Evolutionary conservation across 2,888 invertebrate genomes (phyloP), one percentile per base, ranked within the genome.

Genomic region (Sphecodes monilicornis): DNA sequence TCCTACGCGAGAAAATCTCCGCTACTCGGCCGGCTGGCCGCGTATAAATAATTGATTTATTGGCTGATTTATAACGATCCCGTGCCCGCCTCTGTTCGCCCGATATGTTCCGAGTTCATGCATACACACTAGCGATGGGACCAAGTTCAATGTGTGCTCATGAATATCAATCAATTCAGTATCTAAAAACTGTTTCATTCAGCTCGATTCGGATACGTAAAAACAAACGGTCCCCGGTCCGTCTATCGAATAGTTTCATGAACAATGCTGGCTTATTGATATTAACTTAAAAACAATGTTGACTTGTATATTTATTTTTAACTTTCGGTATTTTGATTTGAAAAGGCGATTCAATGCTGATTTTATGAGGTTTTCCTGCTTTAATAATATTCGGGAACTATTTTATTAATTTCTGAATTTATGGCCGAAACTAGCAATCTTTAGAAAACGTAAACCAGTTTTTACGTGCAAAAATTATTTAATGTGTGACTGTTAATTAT

Each of bases 21-120:
- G 64, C 32, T 64, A 18, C 64, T 32, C 26, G 76, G 13, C 76
- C 76, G 73, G 76, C 76, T 50, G 54, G 41, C n/a, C 72, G 50
- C 69, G 26, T 76, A 86, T 80, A 87, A 90, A 86, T 84, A 89
- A 90, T 90, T 87, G 86, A 90, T 89, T 90, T 87, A 86, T 90
- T 78, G 72, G 60, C 50, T 64, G 86, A 89, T 90, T 89, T 83
- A 82, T 76, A 82, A 76, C 68, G 76, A 79, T 80, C 76, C 68
- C 77, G 68, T 54, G 71, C n/a, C 54, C 54, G 68, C 75, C 74
- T 43, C 54, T 66, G 69, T 77, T 77, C 36, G 70, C 64, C 22
- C 76, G 78, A 80, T 77, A 82, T 78, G 88, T 88, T 54, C 85
- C 84, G 90, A 83, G 88, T 88, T 90, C 85, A 84, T 80, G 75